A percentile compares a stretch with the other conserved stretches of the same genome.
Evolutionary conservation across 1,140 invertebrate species (phyloP).

Genomic region (Metopolophium dirhodum): DNA sequence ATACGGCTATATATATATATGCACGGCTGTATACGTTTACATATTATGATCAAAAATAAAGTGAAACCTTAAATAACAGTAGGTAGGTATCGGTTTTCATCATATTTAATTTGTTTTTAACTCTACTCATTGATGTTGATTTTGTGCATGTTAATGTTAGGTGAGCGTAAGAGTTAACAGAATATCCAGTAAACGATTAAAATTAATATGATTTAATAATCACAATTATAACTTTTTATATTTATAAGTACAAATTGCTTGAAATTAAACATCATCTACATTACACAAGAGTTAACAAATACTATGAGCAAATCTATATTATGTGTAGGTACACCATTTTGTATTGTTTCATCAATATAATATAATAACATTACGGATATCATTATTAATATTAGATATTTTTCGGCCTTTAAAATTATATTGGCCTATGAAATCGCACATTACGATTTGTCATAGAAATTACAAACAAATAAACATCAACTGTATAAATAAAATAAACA

Average conservation of each 20-base stretch:
- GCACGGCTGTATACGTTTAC: not conserved
- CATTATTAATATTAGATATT: conserved; percentile 36
- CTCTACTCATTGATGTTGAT: not conserved
- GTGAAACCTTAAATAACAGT: not conserved
- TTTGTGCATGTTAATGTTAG: not conserved
- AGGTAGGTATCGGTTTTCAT: not conserved
- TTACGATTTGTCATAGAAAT: conserved; percentile 42
- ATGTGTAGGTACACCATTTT: conserved; percentile 50
- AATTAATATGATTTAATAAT: conserved; percentile 47
- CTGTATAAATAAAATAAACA: conserved; percentile 40
- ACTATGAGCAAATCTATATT: conserved; percentile 57
- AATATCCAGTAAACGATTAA: conserved; percentile 26
- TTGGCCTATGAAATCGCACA: conserved; percentile 36
- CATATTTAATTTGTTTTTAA: not conserved
- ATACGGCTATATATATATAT: too few species aligned
- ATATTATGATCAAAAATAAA: not conserved
- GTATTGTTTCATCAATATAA: conserved; percentile 40
- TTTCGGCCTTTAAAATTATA: not conserved
- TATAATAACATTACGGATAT: conserved; percentile 41
- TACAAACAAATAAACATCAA: conserved; percentile 43
- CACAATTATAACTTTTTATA: conserved; percentile 56
- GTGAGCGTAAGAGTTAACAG: not conserved
- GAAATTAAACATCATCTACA: conserved; percentile 55
- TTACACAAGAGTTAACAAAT: conserved; percentile 57
- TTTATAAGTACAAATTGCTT: conserved; percentile 51